Conservation (phyloP, 2,113 vertebrate species). For the Gavialis gangeticus region DNA sequence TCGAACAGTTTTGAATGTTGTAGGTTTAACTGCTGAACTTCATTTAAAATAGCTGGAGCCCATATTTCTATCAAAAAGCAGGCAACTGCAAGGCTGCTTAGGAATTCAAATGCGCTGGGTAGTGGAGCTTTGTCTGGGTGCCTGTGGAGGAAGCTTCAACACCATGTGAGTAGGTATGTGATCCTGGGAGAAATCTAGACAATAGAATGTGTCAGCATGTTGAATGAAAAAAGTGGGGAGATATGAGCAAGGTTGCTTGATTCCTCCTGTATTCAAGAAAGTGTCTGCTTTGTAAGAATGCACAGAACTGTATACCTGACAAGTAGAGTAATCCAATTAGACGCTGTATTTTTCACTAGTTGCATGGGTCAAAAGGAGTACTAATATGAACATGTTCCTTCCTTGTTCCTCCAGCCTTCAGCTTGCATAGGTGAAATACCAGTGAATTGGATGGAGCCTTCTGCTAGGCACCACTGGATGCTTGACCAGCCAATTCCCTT, state of each 20-base stretch:
- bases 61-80: neutral
- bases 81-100: neutral
- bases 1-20: neutral
- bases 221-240: neutral
- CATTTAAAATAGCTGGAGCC: fast-evolving
- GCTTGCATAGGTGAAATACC: too few species aligned
- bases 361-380: fast-evolving
- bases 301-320: neutral
- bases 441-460: neutral
- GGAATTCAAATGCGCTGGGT: neutral
- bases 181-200: neutral
- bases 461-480: neutral
- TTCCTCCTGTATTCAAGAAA: neutral
- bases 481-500: neutral
- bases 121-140: too few species aligned
- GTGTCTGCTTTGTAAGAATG: neutral
- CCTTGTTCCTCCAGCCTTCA: neutral
- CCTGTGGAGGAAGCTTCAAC: too few species aligned
- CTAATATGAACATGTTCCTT: neutral
- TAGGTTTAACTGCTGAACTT: neutral
- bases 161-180: too few species aligned
- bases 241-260: neutral
- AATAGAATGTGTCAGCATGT: neutral
- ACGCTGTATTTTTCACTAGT: neutral
- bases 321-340: neutral